Percentiles rank a stretch among this genome's conserved stretches.
Evolutionary conservation across 2,797 vertebrate genomes (phyloP).

Genomic region (Peromyscus nudipes): DNA sequence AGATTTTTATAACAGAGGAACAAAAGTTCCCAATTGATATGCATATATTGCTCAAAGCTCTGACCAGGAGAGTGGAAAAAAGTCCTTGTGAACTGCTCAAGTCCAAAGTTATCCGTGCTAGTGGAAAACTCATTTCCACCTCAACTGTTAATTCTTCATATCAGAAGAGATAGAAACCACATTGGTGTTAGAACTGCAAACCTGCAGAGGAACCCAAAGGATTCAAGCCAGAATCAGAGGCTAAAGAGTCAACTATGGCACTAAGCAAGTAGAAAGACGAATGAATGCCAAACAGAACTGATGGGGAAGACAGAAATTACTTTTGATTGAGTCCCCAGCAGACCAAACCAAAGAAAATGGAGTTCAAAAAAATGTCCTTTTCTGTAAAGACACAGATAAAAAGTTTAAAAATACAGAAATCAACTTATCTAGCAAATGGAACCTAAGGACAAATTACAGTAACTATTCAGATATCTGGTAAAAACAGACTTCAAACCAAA

Average conservation of each 20-base stretch:
- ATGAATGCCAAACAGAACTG: not conserved
- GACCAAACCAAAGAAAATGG: not conserved
- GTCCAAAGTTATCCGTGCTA: not conserved
- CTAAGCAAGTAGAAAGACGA: not conserved
- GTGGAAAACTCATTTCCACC: not conserved
- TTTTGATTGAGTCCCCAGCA: not conserved
- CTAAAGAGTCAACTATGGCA: not conserved
- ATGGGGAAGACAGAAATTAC: too few relatives aligned
- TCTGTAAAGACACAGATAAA: not conserved
- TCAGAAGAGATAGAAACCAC: not conserved
- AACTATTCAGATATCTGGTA: not conserved
- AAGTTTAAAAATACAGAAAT: not conserved
- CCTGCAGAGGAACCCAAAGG: not conserved
- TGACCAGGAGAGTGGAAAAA: not conserved
- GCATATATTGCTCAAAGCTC: not conserved
- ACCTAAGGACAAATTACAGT: not conserved
- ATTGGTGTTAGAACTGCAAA: not conserved
- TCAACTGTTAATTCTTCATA: not conserved
- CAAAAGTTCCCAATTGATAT: not conserved
- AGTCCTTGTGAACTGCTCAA: not conserved
- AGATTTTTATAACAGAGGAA: not conserved
- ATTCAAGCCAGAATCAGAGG: not conserved
- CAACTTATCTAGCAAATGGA: not conserved
- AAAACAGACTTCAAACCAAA: constrained; percentile 1
- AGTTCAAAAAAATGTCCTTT: not conserved